phyloP scores from a whole-genome alignment of 2,888 invertebrate species.

The Geophilus truncorum region DNA sequence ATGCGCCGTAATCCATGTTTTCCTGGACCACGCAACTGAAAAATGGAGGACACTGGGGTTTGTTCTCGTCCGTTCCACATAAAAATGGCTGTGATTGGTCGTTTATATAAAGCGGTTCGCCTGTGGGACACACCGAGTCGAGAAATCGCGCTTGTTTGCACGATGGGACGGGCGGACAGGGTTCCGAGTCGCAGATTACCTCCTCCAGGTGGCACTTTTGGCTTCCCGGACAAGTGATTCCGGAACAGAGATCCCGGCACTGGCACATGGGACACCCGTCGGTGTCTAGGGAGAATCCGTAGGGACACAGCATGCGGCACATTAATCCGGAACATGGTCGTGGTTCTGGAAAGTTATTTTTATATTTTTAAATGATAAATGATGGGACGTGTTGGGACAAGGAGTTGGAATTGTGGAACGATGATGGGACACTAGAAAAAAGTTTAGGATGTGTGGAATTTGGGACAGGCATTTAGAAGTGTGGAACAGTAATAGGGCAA shows the following conservation, averaged over 20 bases:
- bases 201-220: conserved; percentile 73
- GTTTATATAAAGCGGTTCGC: conserved; percentile 60
- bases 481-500: too few relatives aligned
- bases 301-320: conserved; percentile 79
- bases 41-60: conserved; percentile 75
- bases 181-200: conserved; percentile 68
- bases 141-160: conserved; percentile 72
- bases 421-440: too few relatives aligned
- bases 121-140: conserved; percentile 71
- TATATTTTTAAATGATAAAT: too few relatives aligned
- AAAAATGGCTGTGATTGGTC: conserved; percentile 73
- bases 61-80: conserved; percentile 72
- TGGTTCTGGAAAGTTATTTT: conserved; percentile 50
- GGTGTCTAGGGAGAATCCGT: conserved; percentile 66
- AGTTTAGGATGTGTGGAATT: too few relatives aligned
- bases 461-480: too few relatives aligned
- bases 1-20: conserved; percentile 47
- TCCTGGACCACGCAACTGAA: conserved; percentile 73
- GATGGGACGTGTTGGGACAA: too few relatives aligned
- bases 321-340: conserved; percentile 71
- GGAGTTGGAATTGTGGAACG: too few relatives aligned
- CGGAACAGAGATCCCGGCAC: conserved; percentile 47
- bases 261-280: conserved; percentile 71
- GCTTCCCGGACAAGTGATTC: conserved; percentile 67
- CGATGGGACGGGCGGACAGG: conserved; percentile 77